Evolutionary conservation across 2,797 vertebrate species (phyloP).

Genomic region (Chelonia mydas): DNA sequence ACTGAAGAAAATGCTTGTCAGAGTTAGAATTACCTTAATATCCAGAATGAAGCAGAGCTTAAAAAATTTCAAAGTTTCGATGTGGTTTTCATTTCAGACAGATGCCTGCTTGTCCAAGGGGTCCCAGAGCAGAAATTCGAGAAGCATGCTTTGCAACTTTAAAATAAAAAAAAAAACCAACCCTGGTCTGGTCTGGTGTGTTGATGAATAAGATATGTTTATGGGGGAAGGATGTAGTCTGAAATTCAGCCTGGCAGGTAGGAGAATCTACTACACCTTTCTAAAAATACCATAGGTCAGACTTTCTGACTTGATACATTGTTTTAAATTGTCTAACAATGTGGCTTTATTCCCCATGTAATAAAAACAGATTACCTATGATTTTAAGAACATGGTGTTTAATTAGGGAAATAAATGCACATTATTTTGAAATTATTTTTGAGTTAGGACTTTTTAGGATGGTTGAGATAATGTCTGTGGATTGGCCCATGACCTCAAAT

Average conservation of each 20-base stretch:
- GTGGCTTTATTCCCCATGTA: no score
- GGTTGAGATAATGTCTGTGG: not conserved
- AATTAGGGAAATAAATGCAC: no score
- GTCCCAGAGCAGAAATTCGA: not conserved
- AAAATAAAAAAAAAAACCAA: not conserved
- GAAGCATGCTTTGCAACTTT: not conserved
- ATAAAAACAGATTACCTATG: no score
- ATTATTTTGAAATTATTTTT: not conserved
- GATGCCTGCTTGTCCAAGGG: not conserved
- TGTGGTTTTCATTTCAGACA: accelerated
- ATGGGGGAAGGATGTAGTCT: not conserved
- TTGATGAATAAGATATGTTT: not conserved
- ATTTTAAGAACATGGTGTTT: no score
- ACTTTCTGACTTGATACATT: no score
- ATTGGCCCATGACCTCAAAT: not conserved
- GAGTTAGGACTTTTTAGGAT: not conserved
- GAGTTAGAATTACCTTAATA: not conserved
- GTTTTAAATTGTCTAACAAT: no score
- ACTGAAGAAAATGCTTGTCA: not conserved
- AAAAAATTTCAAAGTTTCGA: accelerated
- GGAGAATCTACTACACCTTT: not conserved
- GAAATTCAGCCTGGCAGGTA: not conserved
- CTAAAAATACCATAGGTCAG: not conserved
- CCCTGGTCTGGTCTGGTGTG: not conserved
- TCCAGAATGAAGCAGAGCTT: not conserved